Conservation (phyloP, 2,797 vertebrate species). For the Xerus rutilus region DNA sequence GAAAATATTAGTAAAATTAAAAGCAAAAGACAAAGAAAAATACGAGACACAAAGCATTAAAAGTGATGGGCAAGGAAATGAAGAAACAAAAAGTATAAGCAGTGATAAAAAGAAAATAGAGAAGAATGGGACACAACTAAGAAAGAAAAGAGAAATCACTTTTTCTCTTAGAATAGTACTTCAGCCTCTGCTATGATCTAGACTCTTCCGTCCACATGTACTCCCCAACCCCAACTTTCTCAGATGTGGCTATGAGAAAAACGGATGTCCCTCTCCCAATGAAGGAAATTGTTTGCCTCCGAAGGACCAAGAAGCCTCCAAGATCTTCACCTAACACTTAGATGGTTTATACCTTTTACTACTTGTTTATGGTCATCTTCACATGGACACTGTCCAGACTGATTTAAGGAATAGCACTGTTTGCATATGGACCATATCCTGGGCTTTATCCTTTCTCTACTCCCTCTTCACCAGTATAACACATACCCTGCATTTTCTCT, state of each 20-base stretch:
- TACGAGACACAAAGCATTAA: neutral
- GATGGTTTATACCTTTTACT: neutral
- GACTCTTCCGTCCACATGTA: neutral
- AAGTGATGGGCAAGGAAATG: neutral
- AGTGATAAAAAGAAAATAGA: neutral
- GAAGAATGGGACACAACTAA: neutral
- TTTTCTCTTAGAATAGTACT: neutral
- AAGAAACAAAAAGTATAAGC: conserved; percentile 19
- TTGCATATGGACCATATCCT: neutral
- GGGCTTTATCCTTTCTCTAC: neutral
- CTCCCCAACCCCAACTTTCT: neutral
- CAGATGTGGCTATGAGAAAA: neutral
- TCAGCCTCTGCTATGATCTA: neutral
- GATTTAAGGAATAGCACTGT: neutral
- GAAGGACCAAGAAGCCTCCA: neutral
- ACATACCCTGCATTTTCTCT: conserved; percentile 12
- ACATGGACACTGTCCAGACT: neutral
- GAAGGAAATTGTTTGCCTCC: neutral
- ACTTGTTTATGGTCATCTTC: neutral
- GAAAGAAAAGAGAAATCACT: neutral
- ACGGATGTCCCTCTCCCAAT: neutral
- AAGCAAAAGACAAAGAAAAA: neutral
- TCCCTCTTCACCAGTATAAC: neutral
- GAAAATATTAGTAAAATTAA: neutral
- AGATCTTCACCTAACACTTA: neutral